Percentiles rank a stretch among this genome's conserved stretches.
These are phyloP conservation scores for Dynastes tityus DNA, from an alignment of 2,888 invertebrate genomes.

Conservation along the genomic window DNA sequence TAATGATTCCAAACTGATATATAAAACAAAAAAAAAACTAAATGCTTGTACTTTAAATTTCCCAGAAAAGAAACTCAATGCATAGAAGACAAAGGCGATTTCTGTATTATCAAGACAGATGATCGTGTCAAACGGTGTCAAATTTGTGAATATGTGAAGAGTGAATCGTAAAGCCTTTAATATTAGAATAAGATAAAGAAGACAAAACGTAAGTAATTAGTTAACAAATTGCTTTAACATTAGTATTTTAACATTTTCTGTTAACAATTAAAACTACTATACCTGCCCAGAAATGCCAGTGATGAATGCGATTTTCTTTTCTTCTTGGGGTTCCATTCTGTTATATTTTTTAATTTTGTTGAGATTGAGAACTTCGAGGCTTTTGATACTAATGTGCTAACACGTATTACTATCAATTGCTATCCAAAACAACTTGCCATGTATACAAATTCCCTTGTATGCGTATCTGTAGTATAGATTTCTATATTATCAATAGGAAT, in stretches of 20 bases:
- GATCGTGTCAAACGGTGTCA: constrained; percentile 21
- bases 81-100: constrained; percentile 33
- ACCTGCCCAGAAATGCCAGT: constrained; percentile 99
- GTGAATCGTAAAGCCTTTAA: neutral
- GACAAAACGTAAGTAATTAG: neutral
- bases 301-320: constrained; percentile 86
- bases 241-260: too few species aligned
- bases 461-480: constrained; percentile 18
- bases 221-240: neutral
- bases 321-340: constrained; percentile 55
- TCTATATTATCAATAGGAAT: constrained; percentile 47
- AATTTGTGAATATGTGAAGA: constrained; percentile 12
- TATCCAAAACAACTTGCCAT: constrained; percentile 43
- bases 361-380: neutral
- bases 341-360: constrained; percentile 3
- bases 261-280: constrained; percentile 58
- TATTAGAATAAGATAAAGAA: neutral
- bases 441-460: constrained; percentile 39
- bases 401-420: neutral
- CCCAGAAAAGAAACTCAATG: neutral
- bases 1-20: too few species aligned
- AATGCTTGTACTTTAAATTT: constrained; percentile 10
- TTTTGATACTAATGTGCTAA: neutral
- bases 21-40: too few species aligned
- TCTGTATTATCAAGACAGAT: constrained; percentile 8